phyloP scores from a whole-genome alignment of 2,113 vertebrate species.

The Mustela nigripes region DNA sequence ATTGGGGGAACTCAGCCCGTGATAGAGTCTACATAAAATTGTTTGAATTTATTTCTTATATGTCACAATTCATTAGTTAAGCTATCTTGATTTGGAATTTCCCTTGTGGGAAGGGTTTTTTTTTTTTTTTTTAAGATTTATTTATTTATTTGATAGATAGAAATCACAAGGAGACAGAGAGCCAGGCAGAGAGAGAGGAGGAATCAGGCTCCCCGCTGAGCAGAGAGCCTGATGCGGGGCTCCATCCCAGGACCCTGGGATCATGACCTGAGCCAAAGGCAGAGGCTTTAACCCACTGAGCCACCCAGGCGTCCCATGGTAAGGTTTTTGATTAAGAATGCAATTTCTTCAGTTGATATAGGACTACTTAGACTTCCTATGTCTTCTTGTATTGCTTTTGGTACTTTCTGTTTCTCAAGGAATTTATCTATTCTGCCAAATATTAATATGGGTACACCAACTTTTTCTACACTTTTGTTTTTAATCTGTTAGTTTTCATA shows the following conservation, averaged over 20 bases:
- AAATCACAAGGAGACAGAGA: too few relatives aligned
- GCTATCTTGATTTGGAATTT: neutral
- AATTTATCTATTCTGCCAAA: neutral
- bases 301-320: neutral
- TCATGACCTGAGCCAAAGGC: too few relatives aligned
- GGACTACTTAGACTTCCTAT: neutral
- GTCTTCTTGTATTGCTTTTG: neutral
- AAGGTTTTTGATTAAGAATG: neutral
- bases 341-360: neutral
- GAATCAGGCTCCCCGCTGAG: too few relatives aligned
- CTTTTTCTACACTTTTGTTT: neutral
- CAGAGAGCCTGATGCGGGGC: too few relatives aligned
- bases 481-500: neutral
- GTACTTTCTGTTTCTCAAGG: neutral
- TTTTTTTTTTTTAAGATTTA: too few relatives aligned
- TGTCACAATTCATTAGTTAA: neutral
- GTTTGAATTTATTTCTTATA: slow-evolving; percentile 37
- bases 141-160: too few relatives aligned
- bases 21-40: neutral
- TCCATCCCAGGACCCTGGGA: too few relatives aligned
- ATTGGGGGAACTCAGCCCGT: neutral
- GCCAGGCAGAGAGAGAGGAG: too few relatives aligned
- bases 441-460: neutral
- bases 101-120: neutral
- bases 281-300: too few relatives aligned